Percentiles rank a stretch among this genome's conserved stretches.
Evolutionary conservation across 92 coral and sea anemone species (phyloP).

Genomic region (Plumapathes pennacea): DNA sequence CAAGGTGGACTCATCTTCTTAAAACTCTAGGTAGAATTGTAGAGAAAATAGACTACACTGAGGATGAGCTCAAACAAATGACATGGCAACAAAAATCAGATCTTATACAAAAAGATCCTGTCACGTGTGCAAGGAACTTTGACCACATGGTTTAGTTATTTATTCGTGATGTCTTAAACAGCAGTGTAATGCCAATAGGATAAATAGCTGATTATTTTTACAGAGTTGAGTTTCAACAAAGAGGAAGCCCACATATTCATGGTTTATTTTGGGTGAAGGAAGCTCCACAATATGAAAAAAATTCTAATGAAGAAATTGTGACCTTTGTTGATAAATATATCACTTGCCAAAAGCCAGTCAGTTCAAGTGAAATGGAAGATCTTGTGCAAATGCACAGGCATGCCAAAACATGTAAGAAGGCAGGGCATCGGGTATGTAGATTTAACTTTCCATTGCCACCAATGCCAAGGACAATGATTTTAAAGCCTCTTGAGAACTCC

Average conservation of each 20-base stretch:
- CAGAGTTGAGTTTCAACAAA: conserved; percentile 50
- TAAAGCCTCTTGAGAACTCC: conserved; percentile 27
- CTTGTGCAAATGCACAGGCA: conserved; percentile 59
- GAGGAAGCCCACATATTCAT: conserved; percentile 47
- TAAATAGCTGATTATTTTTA: conserved; percentile 57
- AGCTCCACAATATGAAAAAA: conserved; percentile 43
- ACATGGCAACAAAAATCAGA: conserved; percentile 65
- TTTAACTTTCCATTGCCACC: conserved; percentile 57
- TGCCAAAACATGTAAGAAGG: conserved; percentile 57
- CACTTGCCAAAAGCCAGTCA: conserved; percentile 21
- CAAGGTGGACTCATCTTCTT: conserved; percentile 55
- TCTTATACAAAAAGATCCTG: conserved; percentile 67
- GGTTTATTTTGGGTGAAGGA: conserved; percentile 45
- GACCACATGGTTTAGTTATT: conserved; percentile 67
- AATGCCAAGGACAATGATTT: conserved; percentile 40
- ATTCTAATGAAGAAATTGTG: conserved; percentile 28
- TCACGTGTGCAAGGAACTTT: conserved; percentile 68
- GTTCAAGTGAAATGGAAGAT: conserved; percentile 18
- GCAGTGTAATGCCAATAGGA: conserved; percentile 43
- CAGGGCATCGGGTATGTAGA: conserved; percentile 43
- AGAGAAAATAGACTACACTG: conserved; percentile 43
- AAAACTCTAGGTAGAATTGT: conserved; percentile 51
- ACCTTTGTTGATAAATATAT: conserved; percentile 55
- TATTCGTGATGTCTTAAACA: conserved; percentile 43
- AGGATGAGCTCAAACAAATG: conserved; percentile 25